A percentile compares a stretch with the other conserved stretches of the same genome.
Evolutionary conservation across 2,797 vertebrate species (phyloP).

Genomic region (Spinus pinus): DNA sequence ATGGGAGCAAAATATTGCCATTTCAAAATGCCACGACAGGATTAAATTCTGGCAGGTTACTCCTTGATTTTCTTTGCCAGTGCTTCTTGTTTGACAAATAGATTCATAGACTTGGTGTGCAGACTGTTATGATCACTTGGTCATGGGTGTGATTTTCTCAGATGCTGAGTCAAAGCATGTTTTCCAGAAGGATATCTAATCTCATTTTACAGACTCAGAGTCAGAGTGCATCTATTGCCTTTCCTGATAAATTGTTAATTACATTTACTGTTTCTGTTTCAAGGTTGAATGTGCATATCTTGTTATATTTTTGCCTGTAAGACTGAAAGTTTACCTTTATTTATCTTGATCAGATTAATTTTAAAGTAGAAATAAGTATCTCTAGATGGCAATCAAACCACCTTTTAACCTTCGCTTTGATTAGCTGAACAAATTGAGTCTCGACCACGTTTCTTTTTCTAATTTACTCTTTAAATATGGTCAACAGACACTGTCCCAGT

Average conservation of each 20-base stretch:
- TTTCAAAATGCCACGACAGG: neutral
- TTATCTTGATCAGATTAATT: neutral
- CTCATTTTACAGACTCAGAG: conserved; percentile 20
- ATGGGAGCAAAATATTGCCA: neutral
- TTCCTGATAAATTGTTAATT: conserved; percentile 46
- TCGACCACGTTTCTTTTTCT: neutral
- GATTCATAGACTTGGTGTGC: neutral
- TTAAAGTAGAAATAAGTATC: neutral
- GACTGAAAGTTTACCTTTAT: neutral
- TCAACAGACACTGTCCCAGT: neutral
- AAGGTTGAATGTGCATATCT: conserved; percentile 22
- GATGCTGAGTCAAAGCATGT: conserved; percentile 8
- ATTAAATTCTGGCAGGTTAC: neutral
- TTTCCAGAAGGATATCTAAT: conserved; percentile 32
- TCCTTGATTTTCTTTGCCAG: neutral
- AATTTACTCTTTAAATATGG: neutral
- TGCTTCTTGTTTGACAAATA: neutral
- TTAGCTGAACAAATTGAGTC: neutral
- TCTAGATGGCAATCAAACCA: neutral
- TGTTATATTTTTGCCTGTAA: neutral
- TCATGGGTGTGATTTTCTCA: conserved; percentile 16
- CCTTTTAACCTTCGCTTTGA: neutral
- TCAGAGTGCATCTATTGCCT: neutral
- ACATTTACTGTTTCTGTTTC: conserved; percentile 22
- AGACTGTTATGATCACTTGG: neutral